These are phyloP conservation scores for Venusia cambrica DNA, from an alignment of 2,888 invertebrate genomes.

Conservation along the genomic window DNA sequence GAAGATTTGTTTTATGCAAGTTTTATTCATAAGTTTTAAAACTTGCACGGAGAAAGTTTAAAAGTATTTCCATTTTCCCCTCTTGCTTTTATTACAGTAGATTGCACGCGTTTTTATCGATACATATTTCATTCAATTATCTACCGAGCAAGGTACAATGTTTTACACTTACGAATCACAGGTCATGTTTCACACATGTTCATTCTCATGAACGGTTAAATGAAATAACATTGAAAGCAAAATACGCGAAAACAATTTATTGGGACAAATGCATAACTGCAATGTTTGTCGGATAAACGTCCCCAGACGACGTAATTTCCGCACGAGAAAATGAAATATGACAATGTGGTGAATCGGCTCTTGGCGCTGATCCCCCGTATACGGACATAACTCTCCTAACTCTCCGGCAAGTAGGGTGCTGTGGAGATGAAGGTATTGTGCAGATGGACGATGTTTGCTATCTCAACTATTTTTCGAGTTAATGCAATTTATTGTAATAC, in stretches of 20 bases:
- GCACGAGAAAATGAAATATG: constrained; percentile 70
- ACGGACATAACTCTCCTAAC: constrained; percentile 70
- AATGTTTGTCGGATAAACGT: constrained; percentile 50
- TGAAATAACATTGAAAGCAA: constrained; percentile 8
- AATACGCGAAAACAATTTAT: constrained; percentile 16
- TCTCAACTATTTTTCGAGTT: constrained; percentile 80
- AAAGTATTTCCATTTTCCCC: constrained; percentile 8
- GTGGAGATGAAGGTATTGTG: constrained; percentile 56
- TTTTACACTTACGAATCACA: too few species aligned
- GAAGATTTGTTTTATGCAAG: constrained; percentile 19
- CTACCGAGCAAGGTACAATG: too few species aligned
- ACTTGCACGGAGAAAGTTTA: constrained; percentile 6
- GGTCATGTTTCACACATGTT: too few species aligned
- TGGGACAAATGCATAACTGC: constrained; percentile 30
- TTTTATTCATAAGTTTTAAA: constrained; percentile 19
- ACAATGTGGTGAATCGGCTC: constrained; percentile 69
- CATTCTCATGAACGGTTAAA: too few species aligned
- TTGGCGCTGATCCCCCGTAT: constrained; percentile 74
- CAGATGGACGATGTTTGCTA: constrained; percentile 80
- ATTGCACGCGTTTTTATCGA: too few species aligned
- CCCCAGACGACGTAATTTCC: constrained; percentile 69
- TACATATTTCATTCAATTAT: too few species aligned
- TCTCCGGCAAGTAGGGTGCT: constrained; percentile 59
- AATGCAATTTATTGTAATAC: constrained; percentile 81
- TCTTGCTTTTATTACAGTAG: constrained; percentile 1